Evolutionary conservation across 1,140 invertebrate genomes (phyloP), one percentile per base, ranked within the genome.

Genomic region (Nixonia krombeini): DNA sequence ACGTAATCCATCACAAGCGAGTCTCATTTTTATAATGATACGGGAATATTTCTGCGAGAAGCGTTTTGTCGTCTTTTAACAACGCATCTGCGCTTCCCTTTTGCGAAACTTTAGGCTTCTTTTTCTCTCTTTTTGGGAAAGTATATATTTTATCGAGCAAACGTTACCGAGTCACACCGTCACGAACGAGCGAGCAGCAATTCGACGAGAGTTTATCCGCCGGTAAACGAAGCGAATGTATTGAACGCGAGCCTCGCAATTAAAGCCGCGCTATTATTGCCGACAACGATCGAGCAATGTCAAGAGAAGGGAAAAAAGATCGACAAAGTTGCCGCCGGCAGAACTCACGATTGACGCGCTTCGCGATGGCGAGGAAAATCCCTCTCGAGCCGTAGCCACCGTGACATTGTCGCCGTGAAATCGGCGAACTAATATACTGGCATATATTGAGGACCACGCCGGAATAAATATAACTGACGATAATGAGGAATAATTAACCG

Each of bases 151-250:
- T 37, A 31, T 18, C 52, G 33, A 65, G 52, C 44, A 65, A 65
- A 65, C 46, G 62, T 47, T 47, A 17, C 41, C 33, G 37, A 62
- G 62, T 49, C 53, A 38, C 35, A 46, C 40, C 58, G 49, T 58
- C 37, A 71, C 68, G 52, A 57, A 41, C 50, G 57, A 71, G 51
- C 35, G 62, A 71, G 53, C 57, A 58, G 42, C 59, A 57, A 66
- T 66, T 66, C 55, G 62, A 71, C 62, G 51, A 58, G 53, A 58
- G 53, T 58, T 65, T 73, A 70, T 70, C 64, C 66, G 58, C 52
- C 58, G 59, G 65, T 63, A 63, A 61, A 55, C 57, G 53, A 68
- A 40, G 61, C 61, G 64, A 66, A 61, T 53, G 49, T 40, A 38
- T 55, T 58, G 37, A 65, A 41, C 42, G 58, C 62, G 18, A 66